Base-by-base conservation (phyloP, 2,888 invertebrate species). In the Vanessa cardui region DNA sequence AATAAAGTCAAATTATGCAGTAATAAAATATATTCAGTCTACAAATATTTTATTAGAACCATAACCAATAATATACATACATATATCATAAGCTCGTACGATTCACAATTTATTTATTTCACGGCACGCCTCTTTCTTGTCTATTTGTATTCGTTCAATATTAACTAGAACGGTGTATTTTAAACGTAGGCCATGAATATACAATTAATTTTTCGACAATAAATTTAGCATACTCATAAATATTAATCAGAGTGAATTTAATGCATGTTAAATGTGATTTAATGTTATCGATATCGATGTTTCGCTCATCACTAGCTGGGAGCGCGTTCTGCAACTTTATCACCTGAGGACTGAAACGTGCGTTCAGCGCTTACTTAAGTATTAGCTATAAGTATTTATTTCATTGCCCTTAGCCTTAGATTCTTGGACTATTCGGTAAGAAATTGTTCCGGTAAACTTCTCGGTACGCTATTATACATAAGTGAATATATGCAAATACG, bases 281-380 rank as follows among this genome's bases (percentile, higher is more conserved):
- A 54, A 54, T 54, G 31, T 31, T 33, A 59, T 67, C 59, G 67
- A 64, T 63, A 68, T 66, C 66, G 64, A 66, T 63, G 47, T 62
- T 63, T 39, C 49, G 20, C 18, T 18, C 52, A 68, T 64, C 71
- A 68, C 69, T 73, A 73, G 18, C 62, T 46, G 33, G 60, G 33
- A 62, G 64, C 52, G 52, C 52, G 52, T 62, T 69, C 62, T 58
- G 80, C 72, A 82, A 81, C 83, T 85, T 83, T 86, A 87, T 87
- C 83, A 82, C 78, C 77, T 77, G 77, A 75, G 74, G 72, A 72
- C 69, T 64, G 67, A 74, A 56, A 72, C 74, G 75, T 73, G 77
- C 74, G 67, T 72, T 74, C 73, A 64, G 68, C 74, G 76, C 71
- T 72, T 71, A 75, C 71, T 73, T 72, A 69, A 73, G 70, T 76